Base-by-base conservation (phyloP, 2,113 vertebrate genomes). In the Ptychochromis oligacanthus region DNA sequence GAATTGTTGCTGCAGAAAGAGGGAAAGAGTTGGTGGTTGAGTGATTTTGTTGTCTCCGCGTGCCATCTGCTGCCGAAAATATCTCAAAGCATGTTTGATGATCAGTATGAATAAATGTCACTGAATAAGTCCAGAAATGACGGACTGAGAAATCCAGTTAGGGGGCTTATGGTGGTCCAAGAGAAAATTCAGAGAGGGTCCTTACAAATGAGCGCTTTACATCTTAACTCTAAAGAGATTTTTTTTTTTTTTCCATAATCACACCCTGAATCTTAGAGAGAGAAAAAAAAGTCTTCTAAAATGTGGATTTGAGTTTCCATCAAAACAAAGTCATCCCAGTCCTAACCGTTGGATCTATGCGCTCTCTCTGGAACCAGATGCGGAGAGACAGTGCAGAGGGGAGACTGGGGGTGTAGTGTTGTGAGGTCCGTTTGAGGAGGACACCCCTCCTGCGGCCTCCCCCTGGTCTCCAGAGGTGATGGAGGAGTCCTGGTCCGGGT, bases 401-500 rank as follows among this genome's bases (percentile, higher is more conserved):
- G 96, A 95, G 0, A 93, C 77, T 2, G 96, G 89, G 4, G 96
- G 94, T n/a, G 93, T 91, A 4, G 93, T 14, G 56, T 92, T 43
- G 62, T 83, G 89, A 62, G 87, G 70, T 87, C 91, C 88, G 65
- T 90, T 90, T 0, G 90, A 81, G 52, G 91, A 92, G 54, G 90
- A 65, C 85, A 46, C 96, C 89, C 70, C 95, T 83, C 34, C 95
- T 0, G 82, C 54, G 3, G 80, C 93, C 85, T 97, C 97, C 40
- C 94, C 95, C 26, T 96, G 94, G 75, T 98, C 97, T 0, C 95
- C 97, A 0, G 98, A 97, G 72, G 97, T 97, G 88, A 98, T 96
- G 4, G 96, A 95, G n/a, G 96, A 97, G 96, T 99, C 98, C 89
- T 98, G 97, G 86, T 99, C 97, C 0, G 97, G 96, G 26, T 97